A percentile compares a stretch with the other conserved stretches of the same genome.
Conservation (phyloP, 2,113 vertebrate species). For the Poeciliopsis turrubarensis region DNA sequence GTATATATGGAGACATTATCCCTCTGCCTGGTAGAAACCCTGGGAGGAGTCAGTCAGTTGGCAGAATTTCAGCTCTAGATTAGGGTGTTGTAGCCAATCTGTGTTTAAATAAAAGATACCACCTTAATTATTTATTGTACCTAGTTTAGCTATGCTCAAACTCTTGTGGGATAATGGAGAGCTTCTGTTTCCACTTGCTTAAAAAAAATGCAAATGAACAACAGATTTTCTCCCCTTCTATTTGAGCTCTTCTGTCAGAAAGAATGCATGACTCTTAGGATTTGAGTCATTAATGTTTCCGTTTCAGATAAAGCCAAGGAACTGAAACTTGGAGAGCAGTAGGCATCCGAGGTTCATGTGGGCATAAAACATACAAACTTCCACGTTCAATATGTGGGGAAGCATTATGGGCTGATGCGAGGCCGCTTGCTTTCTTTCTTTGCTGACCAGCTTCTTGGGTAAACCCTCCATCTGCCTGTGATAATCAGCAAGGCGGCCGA, state of each 20-base stretch:
- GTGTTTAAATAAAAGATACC: conserved; percentile 66
- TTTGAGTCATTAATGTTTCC: neutral
- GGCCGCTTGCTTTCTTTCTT: conserved; percentile 2
- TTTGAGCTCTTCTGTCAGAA: neutral
- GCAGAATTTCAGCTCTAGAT: conserved; percentile 38
- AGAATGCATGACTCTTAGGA: conserved; percentile 34
- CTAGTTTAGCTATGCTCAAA: conserved; percentile 52
- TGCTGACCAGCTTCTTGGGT: conserved; percentile 12
- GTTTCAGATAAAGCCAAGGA: neutral
- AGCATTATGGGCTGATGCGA: neutral
- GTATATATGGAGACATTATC: conserved; percentile 11
- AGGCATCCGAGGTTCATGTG: neutral
- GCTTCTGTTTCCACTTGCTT: conserved; percentile 23
- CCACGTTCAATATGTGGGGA: neutral
- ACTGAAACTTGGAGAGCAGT: neutral
- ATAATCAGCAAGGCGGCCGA: conserved; percentile 20
- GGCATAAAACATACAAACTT: neutral
- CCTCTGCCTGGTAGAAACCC: conserved; percentile 25
- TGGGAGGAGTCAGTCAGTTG: conserved; percentile 22
- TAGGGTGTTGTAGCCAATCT: conserved; percentile 47
- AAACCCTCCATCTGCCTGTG: conserved; percentile 37
- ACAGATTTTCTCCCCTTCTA: conserved; percentile 5
- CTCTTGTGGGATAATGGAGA: conserved; percentile 37
- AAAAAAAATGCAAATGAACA: conserved; percentile 54
- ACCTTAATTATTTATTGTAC: conserved; percentile 63